Evolutionary conservation across 2,113 vertebrate species (phyloP), one percentile per base, ranked within the genome.

Genomic region (Phylloscopus trochiloides): DNA sequence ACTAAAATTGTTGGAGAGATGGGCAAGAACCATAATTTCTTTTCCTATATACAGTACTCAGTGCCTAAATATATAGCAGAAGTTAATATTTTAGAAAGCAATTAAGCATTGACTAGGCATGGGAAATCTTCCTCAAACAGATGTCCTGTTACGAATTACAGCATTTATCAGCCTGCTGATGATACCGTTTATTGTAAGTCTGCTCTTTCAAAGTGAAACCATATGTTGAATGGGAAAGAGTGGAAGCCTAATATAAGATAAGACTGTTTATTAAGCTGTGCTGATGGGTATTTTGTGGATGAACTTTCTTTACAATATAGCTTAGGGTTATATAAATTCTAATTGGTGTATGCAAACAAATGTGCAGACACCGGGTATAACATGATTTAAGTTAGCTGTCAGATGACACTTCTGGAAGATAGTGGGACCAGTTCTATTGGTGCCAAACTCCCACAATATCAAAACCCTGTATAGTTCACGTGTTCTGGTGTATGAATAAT

Each of bases 181-280:
- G 88, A 62, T 84, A 88, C n/a, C 22, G 32, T 94, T 96, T 96
- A 86, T 74, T 86, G 40, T 83, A 91, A 96, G 90, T 67, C 78
- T 94, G 55, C 25, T 55, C 78, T 80, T 94, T 71, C 79, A 45
- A 96, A 96, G 83, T 86, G 79, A 96, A 96, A 94, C 93, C 94
- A 93, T 93, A 95, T 96, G 94, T 86, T 86, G 34, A 58, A 66
- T 86, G 47, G 78, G 59, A 95, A 86, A 86, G 81, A 90, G n/a
- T 58, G 43, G 71, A 93, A 95, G 59, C 52, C 14, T 86, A 71
- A 58, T 38, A 55, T 84, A 96, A 95, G 94, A 95, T 96, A 96
- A 93, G 57, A 55, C 29, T 92, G 87, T 95, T 94, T 93, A 80
- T 87, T 78, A 78, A 89, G n/a, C 57, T 88, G 12, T 55, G 52